Conservation (phyloP, 1,140 invertebrate genomes). For the Penaeus japonicus region DNA sequence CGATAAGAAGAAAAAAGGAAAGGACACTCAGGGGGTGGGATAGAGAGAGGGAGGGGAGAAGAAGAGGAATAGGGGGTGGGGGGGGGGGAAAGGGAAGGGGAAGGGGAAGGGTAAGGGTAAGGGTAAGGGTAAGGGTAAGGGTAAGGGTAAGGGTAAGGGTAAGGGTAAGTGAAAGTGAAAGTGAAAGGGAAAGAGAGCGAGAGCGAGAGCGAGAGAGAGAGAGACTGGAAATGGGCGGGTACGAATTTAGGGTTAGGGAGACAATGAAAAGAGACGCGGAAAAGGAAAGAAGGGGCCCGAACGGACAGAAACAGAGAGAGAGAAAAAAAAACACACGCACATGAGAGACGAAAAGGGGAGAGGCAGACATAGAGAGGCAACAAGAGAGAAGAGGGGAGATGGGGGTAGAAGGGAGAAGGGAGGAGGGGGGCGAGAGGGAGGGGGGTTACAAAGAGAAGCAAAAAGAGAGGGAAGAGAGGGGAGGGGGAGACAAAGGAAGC, state of each 20-base stretch:
- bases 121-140: too few relatives aligned
- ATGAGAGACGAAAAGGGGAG: background rate
- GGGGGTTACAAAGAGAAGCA: background rate
- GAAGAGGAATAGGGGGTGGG: too few relatives aligned
- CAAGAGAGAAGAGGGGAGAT: background rate
- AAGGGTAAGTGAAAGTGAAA: background rate
- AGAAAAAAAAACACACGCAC: background rate
- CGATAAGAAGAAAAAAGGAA: too few relatives aligned
- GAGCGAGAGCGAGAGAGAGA: background rate
- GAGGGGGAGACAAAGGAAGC: background rate
- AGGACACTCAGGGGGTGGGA: too few relatives aligned
- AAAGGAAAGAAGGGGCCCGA: background rate
- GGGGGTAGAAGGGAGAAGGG: background rate
- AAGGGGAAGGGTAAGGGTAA: too few relatives aligned
- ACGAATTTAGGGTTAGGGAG: background rate
- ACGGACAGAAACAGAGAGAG: background rate
- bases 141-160: too few relatives aligned
- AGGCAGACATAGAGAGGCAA: background rate
- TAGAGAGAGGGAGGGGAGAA: too few relatives aligned
- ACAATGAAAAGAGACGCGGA: background rate
- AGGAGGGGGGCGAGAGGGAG: background rate
- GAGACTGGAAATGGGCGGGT: background rate
- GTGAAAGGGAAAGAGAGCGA: background rate
- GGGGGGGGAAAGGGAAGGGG: too few relatives aligned
- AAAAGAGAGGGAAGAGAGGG: background rate